Base-by-base conservation (phyloP, 2,888 invertebrate genomes). In the Hartigia nigra region DNA sequence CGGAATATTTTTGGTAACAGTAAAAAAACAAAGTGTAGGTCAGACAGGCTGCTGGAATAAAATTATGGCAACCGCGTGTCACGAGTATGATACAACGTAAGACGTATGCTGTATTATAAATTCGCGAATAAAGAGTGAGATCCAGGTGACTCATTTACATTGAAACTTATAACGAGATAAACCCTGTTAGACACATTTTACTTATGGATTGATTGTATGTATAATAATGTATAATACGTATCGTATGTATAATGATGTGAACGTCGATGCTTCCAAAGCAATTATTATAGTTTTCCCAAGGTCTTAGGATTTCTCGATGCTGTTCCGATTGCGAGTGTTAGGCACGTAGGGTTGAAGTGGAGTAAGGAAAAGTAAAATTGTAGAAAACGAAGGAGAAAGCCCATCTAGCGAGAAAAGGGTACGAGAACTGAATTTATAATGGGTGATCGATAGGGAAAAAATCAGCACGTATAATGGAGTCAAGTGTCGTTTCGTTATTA, bases 401-500 rank as follows among this genome's bases (percentile, higher is more conserved):
- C 55, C 37, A 31, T 77, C 72, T 72, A 74, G 36, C 36, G 74
- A 78, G 39, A 39, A 69, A 75, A 78, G 36, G 12, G 37, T 39
- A 77, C 69, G 32, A 76, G 75, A 55, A 32, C 32, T 31, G 34
- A 31, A n/a, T 70, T 55, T 23, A 55, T 23, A 55, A 55, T 0
- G 55, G 9, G 5, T 55, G 55, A 55, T 55, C 23, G 55, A 78
- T 72, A 31, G 72, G 74, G 14, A 72, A 70, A 12, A 36, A 74
- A 77, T 77, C 2, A 14, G 14, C 55, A 1, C 23, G 55, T 55
- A 23, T 23, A 23, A 55, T 55, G 14, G 55, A 55, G 76, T 37
- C 76, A 39, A n/a, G 74, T 74, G 79, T 70, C 77, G 79, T 78
- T 84, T 82, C 23, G 9, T 78, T 83, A 81, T 82, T 81, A 80